Base-by-base conservation (phyloP, 2,113 vertebrate genomes). In the Rynchops niger region DNA sequence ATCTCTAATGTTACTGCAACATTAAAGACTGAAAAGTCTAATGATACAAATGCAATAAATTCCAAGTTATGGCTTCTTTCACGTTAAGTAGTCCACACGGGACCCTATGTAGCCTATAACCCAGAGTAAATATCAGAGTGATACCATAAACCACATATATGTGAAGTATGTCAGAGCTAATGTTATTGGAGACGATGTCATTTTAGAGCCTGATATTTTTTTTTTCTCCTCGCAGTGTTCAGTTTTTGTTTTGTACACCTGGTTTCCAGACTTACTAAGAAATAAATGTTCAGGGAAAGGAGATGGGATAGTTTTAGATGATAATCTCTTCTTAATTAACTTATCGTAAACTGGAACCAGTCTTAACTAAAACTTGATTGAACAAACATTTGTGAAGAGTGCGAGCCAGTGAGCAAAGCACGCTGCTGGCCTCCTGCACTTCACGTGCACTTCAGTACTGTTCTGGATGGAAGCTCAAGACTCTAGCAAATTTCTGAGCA, bases 141-240 rank as follows among this genome's bases (percentile, higher is more conserved):
- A 17, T 82, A 52, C n/a, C n/a, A 6, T 55, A 74, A 92, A 55
- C 12, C 3, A 34, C 10, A 19, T 65, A 14, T 18, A 9, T 53
- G 18, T 62, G 19, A 58, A 71, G 18, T 71, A 77, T 81, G 49
- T 22, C 36, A 88, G 63, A 70, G 34, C 29, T 82, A 29, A n/a
- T 61, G 34, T 56, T 92, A 23, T 11, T 74, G 63, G 47, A 89
- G 58, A 82, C 19, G 45, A n/a, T 86, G 25, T 38, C 14, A 36
- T 94, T 87, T 86, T 50, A 77, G 40, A 78, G 4, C 22, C 70
- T 69, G 19, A 6, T n/a, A 22, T 55, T 58, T 50, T 47, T 21
- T n/a, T 27, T 9, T 11, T 0, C 11, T 1, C 2, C 5, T 11
- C 29, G 6, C 30, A 67, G 0, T 67, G 81, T 74, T 88, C 17